Percentiles rank a stretch among this genome's conserved stretches.
phyloP scores from a whole-genome alignment of 1,140 invertebrate species.

The Bombus terrestris region DNA sequence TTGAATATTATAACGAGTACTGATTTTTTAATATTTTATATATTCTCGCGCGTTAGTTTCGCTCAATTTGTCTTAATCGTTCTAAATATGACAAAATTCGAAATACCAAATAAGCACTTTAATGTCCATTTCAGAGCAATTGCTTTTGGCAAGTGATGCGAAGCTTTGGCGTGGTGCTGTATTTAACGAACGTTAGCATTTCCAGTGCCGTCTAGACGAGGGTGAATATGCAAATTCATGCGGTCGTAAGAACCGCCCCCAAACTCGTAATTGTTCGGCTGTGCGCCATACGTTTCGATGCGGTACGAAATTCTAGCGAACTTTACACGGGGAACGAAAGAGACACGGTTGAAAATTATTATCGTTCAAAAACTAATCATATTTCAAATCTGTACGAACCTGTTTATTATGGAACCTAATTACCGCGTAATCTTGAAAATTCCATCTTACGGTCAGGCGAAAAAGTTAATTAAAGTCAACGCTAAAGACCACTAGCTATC shows the following conservation, averaged over 20 bases:
- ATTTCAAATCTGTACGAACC: too few relatives aligned
- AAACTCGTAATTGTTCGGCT: neutral
- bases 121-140: neutral
- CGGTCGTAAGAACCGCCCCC: neutral
- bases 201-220: neutral
- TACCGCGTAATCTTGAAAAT: too few relatives aligned
- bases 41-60: too few relatives aligned
- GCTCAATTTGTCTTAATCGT: too few relatives aligned
- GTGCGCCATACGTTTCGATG: neutral
- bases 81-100: too few relatives aligned
- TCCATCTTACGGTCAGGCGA: too few relatives aligned
- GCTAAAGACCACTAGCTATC: too few relatives aligned
- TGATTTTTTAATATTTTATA: too few relatives aligned
- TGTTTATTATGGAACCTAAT: too few relatives aligned
- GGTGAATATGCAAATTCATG: slow-evolving; percentile 14
- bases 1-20: too few relatives aligned
- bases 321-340: neutral
- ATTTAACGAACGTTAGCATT: slow-evolving; percentile 8
- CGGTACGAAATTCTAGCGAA: neutral
- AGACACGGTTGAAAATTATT: neutral
- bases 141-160: neutral
- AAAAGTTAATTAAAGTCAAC: too few relatives aligned
- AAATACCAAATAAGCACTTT: neutral
- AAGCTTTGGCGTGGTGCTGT: neutral
- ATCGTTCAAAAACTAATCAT: too few relatives aligned